phyloP scores from a whole-genome alignment of 2,113 vertebrate genomes.

The Brachyhypopomus gauderio region DNA sequence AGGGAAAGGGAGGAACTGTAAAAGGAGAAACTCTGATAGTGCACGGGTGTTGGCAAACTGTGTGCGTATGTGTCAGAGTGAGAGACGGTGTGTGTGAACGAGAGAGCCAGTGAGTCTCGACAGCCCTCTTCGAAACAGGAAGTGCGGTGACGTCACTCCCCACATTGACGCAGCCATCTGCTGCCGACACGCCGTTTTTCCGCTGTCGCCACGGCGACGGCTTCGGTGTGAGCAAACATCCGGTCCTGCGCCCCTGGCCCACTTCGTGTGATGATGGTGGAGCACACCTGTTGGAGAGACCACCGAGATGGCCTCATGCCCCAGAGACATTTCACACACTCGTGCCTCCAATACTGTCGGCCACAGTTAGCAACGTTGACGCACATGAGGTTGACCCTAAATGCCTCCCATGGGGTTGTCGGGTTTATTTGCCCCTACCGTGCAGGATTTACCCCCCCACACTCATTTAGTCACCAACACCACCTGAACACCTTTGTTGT shows the following conservation, averaged over 20 bases:
- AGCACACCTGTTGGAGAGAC: constrained; percentile 27
- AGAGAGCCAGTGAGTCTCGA: not conserved
- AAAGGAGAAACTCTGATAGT: constrained; percentile 22
- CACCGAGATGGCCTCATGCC: too few relatives aligned
- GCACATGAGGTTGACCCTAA: too few relatives aligned
- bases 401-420: too few relatives aligned
- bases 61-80: constrained; percentile 23
- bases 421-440: too few relatives aligned
- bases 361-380: too few relatives aligned
- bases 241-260: constrained; percentile 30
- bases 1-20: constrained; percentile 31
- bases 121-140: constrained; percentile 69
- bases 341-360: too few relatives aligned
- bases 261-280: constrained; percentile 19
- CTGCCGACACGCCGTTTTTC: constrained; percentile 56
- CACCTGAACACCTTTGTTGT: not conserved
- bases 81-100: constrained; percentile 44
- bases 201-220: constrained; percentile 60
- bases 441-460: too few relatives aligned
- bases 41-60: not conserved
- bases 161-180: constrained; percentile 64
- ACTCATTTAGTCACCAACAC: too few relatives aligned
- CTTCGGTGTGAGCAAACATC: constrained; percentile 64
- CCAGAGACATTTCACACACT: too few relatives aligned
- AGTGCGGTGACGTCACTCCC: constrained; percentile 61